These are phyloP conservation scores for Eubasilissa splendida DNA, from an alignment of 2,888 invertebrate genomes.

Conservation along the genomic window DNA sequence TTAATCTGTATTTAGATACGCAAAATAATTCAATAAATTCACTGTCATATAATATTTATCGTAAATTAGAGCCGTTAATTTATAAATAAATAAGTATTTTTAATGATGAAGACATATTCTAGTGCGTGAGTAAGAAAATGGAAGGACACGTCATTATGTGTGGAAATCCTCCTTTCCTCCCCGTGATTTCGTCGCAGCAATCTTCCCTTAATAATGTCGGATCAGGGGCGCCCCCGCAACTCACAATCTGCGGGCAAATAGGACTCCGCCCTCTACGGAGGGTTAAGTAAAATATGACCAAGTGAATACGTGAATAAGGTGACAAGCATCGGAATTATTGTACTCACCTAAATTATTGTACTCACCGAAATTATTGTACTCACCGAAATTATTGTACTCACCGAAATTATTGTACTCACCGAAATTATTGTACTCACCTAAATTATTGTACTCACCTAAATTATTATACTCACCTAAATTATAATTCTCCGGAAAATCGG, in stretches of 20 bases:
- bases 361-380: not conserved
- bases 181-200: conserved; percentile 39
- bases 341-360: no score
- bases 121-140: not conserved
- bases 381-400: not conserved
- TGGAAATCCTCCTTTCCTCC: conserved; percentile 2
- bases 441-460: no score
- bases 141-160: conserved; percentile 25
- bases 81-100: no score
- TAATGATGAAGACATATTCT: no score
- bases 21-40: no score
- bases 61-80: no score
- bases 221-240: conserved; percentile 25
- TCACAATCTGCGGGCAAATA: conserved; percentile 6
- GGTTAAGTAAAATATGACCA: conserved; percentile 32
- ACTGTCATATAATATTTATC: no score
- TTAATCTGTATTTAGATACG: no score
- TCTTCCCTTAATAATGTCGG: conserved; percentile 42
- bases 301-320: conserved; percentile 36
- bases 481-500: no score
- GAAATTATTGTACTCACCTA: no score
- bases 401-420: no score
- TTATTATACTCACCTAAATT: no score
- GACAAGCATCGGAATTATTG: not conserved
- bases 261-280: not conserved